Evolutionary conservation across 2,797 vertebrate genomes (phyloP), one percentile per base, ranked within the genome.

Genomic region (Cynodonichthys magdalenae): DNA sequence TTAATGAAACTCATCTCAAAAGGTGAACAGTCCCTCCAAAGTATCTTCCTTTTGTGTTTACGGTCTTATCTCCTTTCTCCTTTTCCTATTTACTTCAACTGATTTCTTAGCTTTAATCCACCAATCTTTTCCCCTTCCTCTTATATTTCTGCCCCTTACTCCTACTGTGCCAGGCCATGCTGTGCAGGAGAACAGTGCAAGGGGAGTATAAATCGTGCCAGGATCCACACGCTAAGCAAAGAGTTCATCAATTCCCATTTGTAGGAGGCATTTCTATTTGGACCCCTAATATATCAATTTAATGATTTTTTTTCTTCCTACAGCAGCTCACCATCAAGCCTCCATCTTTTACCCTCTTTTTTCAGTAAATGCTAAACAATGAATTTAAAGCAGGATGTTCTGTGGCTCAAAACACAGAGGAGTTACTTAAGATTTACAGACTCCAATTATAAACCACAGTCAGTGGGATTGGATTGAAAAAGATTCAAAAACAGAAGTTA

Each of bases 211-310:
- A 85, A 88, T 85, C 68, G 71, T 67, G 20, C 74, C 78, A 79
- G 59, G 78, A 87, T 86, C 84, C 79, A 89, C 63, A 41, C 63
- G 51, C 86, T 72, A 79, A 87, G 80, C 90, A 92, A 90, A 69
- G 85, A 93, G 69, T 93, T 90, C 87, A 92, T 92, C 90, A 91
- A 92, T 92, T 92, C 91, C 87, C 89, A 91, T 93, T 90, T 90
- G 87, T 71, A 87, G 73, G 67, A 91, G 87, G 84, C 90, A 89
- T 92, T 91, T 93, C 92, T 92, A 93, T 92, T 93, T 91, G 90
- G 90, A 78, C 87, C 82, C 80, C 85, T 87, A 90, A 92, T 93
- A 88, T 78, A 93, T 93, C 91, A 92, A 90, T 90, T 85, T 93
- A 92, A 92, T 92, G 87, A 90, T 87, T 90, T 87, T 63, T 71